A percentile compares a stretch with the other conserved stretches of the same genome.
Conservation (phyloP, 1,140 invertebrate genomes). For the Drosophila equinoxialis region DNA sequence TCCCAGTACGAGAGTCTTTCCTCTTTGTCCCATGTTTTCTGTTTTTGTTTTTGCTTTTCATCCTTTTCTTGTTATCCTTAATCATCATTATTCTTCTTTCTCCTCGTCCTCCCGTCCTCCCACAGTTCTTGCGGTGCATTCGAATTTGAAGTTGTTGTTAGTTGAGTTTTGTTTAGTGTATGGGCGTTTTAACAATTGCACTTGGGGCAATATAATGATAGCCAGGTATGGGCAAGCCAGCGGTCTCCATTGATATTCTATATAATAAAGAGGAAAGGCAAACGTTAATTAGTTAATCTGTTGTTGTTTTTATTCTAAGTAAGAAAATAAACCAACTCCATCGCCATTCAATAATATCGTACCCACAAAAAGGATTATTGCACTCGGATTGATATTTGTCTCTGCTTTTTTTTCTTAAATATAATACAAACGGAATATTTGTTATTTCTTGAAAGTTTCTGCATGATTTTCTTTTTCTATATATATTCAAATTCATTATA, state of each 20-base stretch:
- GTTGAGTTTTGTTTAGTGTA: conserved; percentile 86
- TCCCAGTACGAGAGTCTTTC: conserved; percentile 6
- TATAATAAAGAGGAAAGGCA: conserved; percentile 25
- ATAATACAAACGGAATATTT: no score
- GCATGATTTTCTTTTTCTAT: no score
- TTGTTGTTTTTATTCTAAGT: background rate
- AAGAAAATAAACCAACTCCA: background rate
- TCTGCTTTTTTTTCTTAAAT: no score
- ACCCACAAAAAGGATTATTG: no score
- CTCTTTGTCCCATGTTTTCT: background rate
- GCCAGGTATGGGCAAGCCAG: conserved; percentile 92
- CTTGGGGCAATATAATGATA: conserved; percentile 96
- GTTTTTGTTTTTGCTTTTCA: no score
- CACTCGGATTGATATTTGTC: no score
- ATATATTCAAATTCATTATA: no score
- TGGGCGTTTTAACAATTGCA: conserved; percentile 95
- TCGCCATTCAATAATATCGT: no score
- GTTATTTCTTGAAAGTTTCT: no score
- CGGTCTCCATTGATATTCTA: conserved; percentile 97
- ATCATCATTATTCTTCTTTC: no score
- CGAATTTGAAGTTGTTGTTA: conserved; percentile 35
- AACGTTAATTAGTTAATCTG: conserved; percentile 38
- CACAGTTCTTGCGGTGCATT: conserved; percentile 34
- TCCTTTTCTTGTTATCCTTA: no score
- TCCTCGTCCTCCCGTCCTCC: conserved; percentile 5